Percentiles rank a stretch among this genome's conserved stretches.
These are phyloP conservation scores for Conopomorpha cramerella DNA, from an alignment of 1,140 invertebrate genomes.

Conservation along the genomic window DNA sequence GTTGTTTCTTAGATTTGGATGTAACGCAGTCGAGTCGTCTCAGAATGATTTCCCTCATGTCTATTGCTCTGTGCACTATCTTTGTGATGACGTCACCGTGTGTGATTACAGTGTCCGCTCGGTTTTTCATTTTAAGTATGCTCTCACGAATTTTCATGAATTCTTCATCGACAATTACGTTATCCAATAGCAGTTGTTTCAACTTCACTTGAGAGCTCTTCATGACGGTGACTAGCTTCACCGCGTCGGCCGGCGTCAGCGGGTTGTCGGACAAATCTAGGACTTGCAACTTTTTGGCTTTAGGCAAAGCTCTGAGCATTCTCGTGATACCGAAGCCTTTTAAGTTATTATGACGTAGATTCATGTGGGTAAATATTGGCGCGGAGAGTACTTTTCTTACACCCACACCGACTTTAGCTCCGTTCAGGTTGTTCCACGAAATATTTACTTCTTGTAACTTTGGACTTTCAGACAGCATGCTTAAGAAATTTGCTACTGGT, in stretches of 20 bases:
- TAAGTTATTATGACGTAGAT: slow-evolving; percentile 32
- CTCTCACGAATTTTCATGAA: slow-evolving; percentile 16
- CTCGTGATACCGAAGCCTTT: slow-evolving; percentile 16
- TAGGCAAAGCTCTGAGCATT: slow-evolving; percentile 13
- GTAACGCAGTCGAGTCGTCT: slow-evolving; percentile 26
- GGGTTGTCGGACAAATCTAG: slow-evolving; percentile 52
- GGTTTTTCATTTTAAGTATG: slow-evolving; percentile 15
- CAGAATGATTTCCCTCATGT: slow-evolving; percentile 26
- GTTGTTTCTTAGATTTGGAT: slow-evolving; percentile 17
- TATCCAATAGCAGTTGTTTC: slow-evolving; percentile 25
- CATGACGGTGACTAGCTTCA: slow-evolving; percentile 20
- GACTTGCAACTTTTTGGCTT: slow-evolving; percentile 29
- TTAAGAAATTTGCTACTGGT: slow-evolving; percentile 14
- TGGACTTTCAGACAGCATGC: slow-evolving; percentile 16
- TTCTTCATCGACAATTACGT: slow-evolving; percentile 17
- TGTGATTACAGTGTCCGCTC: slow-evolving; percentile 18
- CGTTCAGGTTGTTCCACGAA: slow-evolving; percentile 28
- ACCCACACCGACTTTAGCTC: slow-evolving; percentile 14
- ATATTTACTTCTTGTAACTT: slow-evolving; percentile 25
- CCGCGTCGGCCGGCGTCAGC: slow-evolving; percentile 33
- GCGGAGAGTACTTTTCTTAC: slow-evolving; percentile 18
- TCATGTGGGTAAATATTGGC: slow-evolving; percentile 18
- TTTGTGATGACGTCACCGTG: slow-evolving; percentile 19
- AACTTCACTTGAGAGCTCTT: slow-evolving; percentile 19
- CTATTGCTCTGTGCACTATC: slow-evolving; percentile 12